phyloP scores from a whole-genome alignment of 1,140 invertebrate species.

The Leptoteleia sp. region DNA sequence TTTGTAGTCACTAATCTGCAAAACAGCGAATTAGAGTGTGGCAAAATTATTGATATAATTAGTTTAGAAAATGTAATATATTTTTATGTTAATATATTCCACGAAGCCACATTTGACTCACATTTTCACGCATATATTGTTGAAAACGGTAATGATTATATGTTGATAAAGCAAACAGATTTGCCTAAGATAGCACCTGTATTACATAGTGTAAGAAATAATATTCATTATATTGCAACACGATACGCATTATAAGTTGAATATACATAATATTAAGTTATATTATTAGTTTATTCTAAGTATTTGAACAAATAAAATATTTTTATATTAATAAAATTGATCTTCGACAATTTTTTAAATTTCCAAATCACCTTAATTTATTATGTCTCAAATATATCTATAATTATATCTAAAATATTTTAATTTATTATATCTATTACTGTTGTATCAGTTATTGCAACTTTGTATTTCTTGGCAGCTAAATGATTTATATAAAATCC shows the following conservation, averaged over 20 bases:
- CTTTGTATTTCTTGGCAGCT: no score
- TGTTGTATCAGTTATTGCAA: no score
- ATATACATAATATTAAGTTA: no score
- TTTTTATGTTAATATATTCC: neutral
- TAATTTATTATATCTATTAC: no score
- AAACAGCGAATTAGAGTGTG: neutral
- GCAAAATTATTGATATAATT: neutral
- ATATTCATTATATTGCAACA: neutral
- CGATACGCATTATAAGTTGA: neutral
- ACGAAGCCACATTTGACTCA: neutral
- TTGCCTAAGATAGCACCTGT: neutral
- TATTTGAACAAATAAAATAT: no score
- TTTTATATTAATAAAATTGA: no score
- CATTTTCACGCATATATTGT: slow-evolving; percentile 1
- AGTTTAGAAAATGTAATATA: neutral
- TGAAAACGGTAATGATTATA: neutral
- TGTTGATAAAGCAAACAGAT: neutral
- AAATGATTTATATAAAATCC: no score
- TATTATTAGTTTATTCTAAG: no score
- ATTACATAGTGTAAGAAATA: neutral
- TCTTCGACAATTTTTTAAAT: no score
- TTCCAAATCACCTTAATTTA: no score
- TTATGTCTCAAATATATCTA: no score
- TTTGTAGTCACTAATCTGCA: neutral
- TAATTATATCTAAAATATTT: no score